Evolutionary conservation across 2,888 invertebrate species (phyloP).

Genomic region (Noctua comes): DNA sequence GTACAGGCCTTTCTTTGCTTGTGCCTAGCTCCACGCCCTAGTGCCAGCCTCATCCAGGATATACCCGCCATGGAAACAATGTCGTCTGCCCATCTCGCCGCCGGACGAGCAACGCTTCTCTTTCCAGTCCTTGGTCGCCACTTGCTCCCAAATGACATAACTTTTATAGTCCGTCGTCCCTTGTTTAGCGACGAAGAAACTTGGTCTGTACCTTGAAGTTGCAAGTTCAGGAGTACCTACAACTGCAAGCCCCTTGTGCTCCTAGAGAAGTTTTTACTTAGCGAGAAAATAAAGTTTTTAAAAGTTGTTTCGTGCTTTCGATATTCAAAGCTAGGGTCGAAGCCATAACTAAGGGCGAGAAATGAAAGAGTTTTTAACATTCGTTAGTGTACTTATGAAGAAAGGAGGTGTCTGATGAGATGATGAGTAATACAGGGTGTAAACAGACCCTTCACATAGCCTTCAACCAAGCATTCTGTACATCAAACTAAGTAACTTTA

Average conservation of each 20-base stretch:
- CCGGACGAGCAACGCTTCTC: neutral
- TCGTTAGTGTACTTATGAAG: neutral
- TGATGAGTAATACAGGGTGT: no score
- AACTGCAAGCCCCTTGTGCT: slow-evolving; percentile 9
- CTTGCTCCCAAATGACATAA: neutral
- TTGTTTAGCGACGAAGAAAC: slow-evolving; percentile 24
- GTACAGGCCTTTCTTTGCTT: neutral
- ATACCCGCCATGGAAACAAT: neutral
- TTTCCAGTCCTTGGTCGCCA: neutral
- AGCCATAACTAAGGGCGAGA: neutral
- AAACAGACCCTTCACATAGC: no score
- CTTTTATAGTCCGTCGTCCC: slow-evolving; percentile 19
- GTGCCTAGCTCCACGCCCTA: neutral
- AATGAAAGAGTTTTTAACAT: neutral
- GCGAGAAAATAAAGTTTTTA: slow-evolving; percentile 23
- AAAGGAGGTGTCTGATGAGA: no score
- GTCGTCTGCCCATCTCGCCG: neutral
- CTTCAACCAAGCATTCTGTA: no score
- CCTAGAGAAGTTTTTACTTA: slow-evolving; percentile 24
- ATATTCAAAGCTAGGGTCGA: slow-evolving; percentile 12
- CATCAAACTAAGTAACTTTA: no score
- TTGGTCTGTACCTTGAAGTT: slow-evolving; percentile 2
- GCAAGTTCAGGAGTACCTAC: slow-evolving; percentile 21
- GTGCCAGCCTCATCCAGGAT: neutral
- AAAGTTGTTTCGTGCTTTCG: slow-evolving; percentile 27